phyloP scores from a whole-genome alignment of 2,113 vertebrate genomes.

The Ornithorhynchus anatinus region DNA sequence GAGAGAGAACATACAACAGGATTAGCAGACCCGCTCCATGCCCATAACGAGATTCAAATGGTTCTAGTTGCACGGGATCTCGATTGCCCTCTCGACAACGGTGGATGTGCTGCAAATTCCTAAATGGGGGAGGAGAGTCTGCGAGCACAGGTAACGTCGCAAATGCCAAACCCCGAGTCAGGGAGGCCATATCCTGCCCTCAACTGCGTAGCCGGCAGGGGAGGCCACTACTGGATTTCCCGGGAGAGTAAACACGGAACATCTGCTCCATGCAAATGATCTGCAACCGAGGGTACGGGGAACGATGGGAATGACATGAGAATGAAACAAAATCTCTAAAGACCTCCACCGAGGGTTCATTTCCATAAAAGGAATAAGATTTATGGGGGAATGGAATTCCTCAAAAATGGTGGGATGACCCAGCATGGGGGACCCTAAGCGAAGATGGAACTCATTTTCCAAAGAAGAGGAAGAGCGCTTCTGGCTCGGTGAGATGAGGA shows the following conservation, averaged over 20 bases:
- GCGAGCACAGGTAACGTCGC: slow-evolving; percentile 11
- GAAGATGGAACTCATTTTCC: not conserved
- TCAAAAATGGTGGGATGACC: not conserved
- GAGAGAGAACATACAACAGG: too few relatives aligned
- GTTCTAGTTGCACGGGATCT: too few relatives aligned
- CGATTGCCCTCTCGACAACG: too few relatives aligned
- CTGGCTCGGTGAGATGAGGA: too few relatives aligned
- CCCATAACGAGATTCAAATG: too few relatives aligned
- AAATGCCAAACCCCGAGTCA: slow-evolving; percentile 32
- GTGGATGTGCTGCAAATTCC: not conserved
- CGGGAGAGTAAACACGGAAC: slow-evolving; percentile 13
- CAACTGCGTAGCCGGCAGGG: not conserved
- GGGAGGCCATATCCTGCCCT: not conserved
- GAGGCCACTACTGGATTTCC: not conserved
- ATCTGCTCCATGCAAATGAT: slow-evolving; percentile 42
- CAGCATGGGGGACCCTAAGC: not conserved
- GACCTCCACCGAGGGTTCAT: slow-evolving; percentile 9
- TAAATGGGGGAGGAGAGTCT: not conserved
- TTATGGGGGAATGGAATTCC: not conserved
- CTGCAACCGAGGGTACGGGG: slow-evolving; percentile 23
- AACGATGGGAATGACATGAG: slow-evolving; percentile 37
- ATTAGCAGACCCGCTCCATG: too few relatives aligned
- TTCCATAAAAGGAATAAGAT: not conserved
- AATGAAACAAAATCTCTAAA: slow-evolving; percentile 33
- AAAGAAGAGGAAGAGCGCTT: not conserved